These are phyloP conservation scores for Trachelus stipa DNA, from an alignment of 2,888 invertebrate genomes.

Conservation along the genomic window DNA sequence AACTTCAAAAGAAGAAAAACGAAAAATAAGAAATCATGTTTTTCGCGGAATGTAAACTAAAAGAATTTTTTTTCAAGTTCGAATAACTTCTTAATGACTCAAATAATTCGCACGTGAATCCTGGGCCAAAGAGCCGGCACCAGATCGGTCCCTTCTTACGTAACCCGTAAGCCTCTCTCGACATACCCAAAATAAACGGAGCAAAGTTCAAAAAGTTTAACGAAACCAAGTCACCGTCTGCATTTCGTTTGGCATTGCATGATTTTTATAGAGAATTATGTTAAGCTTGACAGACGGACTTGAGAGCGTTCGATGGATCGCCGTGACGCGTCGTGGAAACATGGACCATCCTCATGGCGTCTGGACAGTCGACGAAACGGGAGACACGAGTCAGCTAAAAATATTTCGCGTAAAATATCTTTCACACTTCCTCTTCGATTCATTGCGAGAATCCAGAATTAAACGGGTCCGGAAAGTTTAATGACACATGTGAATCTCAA, in stretches of 20 bases:
- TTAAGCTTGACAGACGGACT: background rate
- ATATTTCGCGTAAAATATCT: background rate
- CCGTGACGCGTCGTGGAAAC: background rate
- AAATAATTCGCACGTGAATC: constrained; percentile 21
- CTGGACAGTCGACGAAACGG: background rate
- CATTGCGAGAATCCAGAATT: background rate
- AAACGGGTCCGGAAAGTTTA: background rate
- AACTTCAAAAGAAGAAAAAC: background rate
- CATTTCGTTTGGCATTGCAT: background rate
- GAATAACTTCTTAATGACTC: constrained; percentile 15
- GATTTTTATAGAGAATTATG: background rate
- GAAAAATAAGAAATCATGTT: background rate
- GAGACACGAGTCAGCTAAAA: background rate
- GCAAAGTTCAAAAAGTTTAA: constrained; percentile 18
- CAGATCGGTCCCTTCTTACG: constrained; percentile 14
- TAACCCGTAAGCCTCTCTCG: constrained; percentile 13
- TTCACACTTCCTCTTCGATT: background rate
- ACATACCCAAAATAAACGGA: constrained; percentile 36
- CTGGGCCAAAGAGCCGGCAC: constrained; percentile 23
- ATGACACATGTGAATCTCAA: background rate
- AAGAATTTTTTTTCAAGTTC: background rate
- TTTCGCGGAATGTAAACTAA: background rate
- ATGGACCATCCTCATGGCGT: background rate
- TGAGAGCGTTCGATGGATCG: background rate
- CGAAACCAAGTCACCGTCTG: background rate